Conservation (phyloP, 2,797 vertebrate genomes). For the Crocodylus rhombifer region DNA sequence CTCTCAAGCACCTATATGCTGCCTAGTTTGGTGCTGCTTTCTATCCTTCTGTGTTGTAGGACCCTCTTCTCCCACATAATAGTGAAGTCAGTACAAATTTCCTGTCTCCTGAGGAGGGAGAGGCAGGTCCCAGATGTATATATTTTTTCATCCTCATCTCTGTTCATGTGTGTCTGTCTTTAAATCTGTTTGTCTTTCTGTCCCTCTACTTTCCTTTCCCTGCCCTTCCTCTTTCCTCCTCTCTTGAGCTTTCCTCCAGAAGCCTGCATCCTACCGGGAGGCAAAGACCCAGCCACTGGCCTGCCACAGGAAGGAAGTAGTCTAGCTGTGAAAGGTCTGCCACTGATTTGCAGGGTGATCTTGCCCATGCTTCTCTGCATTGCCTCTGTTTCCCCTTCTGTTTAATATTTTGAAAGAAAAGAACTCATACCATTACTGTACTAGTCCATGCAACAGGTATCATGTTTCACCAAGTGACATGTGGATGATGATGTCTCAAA, state of each 20-base stretch:
- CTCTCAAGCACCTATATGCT: not conserved
- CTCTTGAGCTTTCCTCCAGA: not conserved
- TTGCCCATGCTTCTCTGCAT: not conserved
- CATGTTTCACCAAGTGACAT: not conserved
- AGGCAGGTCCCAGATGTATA: not conserved
- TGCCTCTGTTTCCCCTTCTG: not conserved
- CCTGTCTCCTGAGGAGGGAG: not conserved
- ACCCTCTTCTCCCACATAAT: not conserved
- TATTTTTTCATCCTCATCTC: not conserved
- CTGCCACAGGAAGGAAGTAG: not conserved
- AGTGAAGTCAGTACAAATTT: not conserved
- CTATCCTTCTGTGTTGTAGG: not conserved
- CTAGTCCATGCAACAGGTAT: not conserved
- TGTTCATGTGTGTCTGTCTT: not conserved
- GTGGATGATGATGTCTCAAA: not conserved
- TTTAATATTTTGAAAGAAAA: not conserved
- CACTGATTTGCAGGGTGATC: not conserved
- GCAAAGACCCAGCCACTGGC: not conserved
- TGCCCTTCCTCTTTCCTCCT: not conserved
- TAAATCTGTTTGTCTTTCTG: not conserved
- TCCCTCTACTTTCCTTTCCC: not conserved
- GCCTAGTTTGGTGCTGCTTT: not conserved
- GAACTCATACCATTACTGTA: accelerated
- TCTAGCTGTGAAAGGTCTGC: not conserved
- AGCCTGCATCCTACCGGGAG: not conserved